Percentiles rank a stretch among this genome's conserved stretches.
Conservation (phyloP, 2,113 vertebrate species). For the Brachyistius frenatus region DNA sequence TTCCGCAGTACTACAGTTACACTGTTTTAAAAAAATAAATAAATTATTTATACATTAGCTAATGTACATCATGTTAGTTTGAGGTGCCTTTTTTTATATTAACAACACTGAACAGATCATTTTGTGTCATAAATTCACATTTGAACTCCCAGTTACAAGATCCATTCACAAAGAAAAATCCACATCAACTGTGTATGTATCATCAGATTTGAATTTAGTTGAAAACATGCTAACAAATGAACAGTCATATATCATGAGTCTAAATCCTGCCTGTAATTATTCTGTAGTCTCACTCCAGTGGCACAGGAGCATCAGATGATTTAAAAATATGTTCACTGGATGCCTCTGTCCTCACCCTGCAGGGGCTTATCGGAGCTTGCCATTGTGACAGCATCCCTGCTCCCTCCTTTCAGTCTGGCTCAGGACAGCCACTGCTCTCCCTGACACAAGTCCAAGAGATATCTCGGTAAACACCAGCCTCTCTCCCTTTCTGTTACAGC, state of each 20-base stretch:
- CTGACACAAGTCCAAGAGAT: constrained; percentile 39
- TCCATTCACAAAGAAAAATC: too few relatives aligned
- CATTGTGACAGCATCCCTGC: constrained; percentile 36
- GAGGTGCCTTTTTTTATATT: too few relatives aligned
- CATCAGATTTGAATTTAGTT: neutral
- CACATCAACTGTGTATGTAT: too few relatives aligned
- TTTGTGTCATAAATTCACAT: neutral
- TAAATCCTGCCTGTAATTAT: neutral
- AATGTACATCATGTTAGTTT: neutral
- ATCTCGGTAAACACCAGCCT: constrained; percentile 57
- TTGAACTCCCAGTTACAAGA: neutral
- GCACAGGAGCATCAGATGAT: neutral
- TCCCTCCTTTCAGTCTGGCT: constrained; percentile 26
- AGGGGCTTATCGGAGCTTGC: constrained; percentile 50
- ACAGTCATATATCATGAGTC: neutral
- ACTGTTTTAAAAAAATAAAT: too few relatives aligned
- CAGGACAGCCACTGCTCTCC: constrained; percentile 42
- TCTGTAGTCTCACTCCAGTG: neutral
- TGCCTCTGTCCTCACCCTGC: constrained; percentile 49
- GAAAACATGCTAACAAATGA: neutral
- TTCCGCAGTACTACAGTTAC: constrained; percentile 14
- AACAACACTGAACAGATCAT: neutral
- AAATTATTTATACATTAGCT: neutral
- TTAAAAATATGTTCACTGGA: constrained; percentile 43
- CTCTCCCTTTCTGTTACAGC: constrained; percentile 49